phyloP scores from a whole-genome alignment of 2,888 invertebrate species.

The Melieria omissa region DNA sequence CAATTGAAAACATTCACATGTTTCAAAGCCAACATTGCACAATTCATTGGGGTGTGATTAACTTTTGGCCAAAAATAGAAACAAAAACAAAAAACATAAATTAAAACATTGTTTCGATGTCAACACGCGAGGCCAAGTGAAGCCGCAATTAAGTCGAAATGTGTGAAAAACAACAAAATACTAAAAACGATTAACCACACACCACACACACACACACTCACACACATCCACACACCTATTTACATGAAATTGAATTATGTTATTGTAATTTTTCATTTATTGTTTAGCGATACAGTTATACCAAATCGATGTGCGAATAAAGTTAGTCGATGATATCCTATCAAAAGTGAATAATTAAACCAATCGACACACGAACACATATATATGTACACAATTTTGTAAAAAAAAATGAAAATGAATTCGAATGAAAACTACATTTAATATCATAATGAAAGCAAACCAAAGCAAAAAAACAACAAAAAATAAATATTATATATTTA shows the following conservation, averaged over 20 bases:
- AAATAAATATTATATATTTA: slow-evolving; percentile 27
- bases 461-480: slow-evolving; percentile 19
- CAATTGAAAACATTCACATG: too few relatives aligned
- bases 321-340: slow-evolving; percentile 33
- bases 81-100: too few relatives aligned
- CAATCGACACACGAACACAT: slow-evolving; percentile 18
- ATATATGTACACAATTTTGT: slow-evolving; percentile 13
- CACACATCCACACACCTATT: background rate
- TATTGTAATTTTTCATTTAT: slow-evolving; percentile 13
- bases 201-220: background rate
- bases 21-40: too few relatives aligned
- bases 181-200: background rate
- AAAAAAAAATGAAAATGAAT: slow-evolving; percentile 7
- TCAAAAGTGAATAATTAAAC: slow-evolving; percentile 31
- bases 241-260: background rate
- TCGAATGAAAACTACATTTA: too few relatives aligned
- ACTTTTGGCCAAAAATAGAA: too few relatives aligned
- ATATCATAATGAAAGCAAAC: background rate
- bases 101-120: too few relatives aligned
- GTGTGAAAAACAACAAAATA: too few relatives aligned
- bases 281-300: slow-evolving; percentile 57
- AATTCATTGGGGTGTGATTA: too few relatives aligned
- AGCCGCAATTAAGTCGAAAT: too few relatives aligned
- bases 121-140: too few relatives aligned
- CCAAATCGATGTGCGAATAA: slow-evolving; percentile 40